These are phyloP conservation scores for Zosterops lateralis DNA, from an alignment of 2,113 vertebrate genomes.

Conservation along the genomic window DNA sequence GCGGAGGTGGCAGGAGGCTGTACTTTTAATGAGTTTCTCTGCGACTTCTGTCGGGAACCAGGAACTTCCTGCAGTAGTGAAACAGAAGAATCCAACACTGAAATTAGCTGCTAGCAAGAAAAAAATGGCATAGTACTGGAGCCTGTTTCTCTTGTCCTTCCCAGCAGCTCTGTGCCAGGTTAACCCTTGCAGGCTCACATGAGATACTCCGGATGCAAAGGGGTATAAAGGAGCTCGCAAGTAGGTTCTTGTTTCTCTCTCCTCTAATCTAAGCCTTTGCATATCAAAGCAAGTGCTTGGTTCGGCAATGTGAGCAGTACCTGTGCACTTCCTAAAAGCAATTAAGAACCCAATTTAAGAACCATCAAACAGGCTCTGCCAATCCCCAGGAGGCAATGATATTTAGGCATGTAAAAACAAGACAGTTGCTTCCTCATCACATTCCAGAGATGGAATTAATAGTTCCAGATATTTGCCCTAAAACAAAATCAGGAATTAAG, in stretches of 20 bases:
- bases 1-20: background rate
- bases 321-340: background rate
- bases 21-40: background rate
- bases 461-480: background rate
- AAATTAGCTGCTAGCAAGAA: background rate
- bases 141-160: background rate
- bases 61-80: background rate
- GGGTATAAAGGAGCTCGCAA: background rate
- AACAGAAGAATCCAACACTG: background rate
- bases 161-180: background rate
- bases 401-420: background rate
- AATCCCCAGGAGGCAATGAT: background rate
- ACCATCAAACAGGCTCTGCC: background rate
- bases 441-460: background rate
- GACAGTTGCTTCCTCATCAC: background rate
- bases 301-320: background rate
- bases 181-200: constrained; percentile 11
- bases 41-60: background rate
- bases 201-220: background rate
- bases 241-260: background rate
- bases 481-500: background rate
- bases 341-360: background rate
- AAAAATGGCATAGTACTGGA: background rate
- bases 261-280: background rate
- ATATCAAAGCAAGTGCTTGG: background rate